Conservation (phyloP, 2,888 invertebrate species). For the Uropetala carovei region DNA sequence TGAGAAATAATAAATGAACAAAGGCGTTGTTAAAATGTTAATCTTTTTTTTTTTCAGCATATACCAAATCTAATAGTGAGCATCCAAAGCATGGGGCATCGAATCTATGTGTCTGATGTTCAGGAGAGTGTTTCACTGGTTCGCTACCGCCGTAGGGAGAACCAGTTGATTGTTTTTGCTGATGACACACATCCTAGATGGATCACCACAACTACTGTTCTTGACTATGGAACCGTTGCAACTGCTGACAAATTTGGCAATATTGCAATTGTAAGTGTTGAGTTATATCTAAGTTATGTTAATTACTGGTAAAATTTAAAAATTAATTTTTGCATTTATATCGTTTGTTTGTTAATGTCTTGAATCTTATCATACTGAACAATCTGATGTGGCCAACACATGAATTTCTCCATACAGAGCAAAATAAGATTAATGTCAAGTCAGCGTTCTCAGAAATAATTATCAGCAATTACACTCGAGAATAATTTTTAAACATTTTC, state of each 20-base stretch:
- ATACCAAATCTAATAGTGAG: slow-evolving; percentile 96
- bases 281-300: not conserved
- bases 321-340: no score
- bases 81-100: slow-evolving; percentile 94
- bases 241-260: slow-evolving; percentile 99
- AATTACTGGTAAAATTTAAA: not conserved
- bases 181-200: slow-evolving; percentile 98
- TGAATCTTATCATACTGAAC: no score
- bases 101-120: slow-evolving; percentile 96
- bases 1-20: no score
- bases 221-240: slow-evolving; percentile 98
- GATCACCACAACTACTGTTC: slow-evolving; percentile 93
- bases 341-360: no score
- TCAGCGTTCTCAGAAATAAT: no score
- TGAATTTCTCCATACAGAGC: no score
- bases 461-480: no score
- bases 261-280: slow-evolving; percentile 85
- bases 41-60: slow-evolving; percentile 79
- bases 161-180: slow-evolving; percentile 98
- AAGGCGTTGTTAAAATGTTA: not conserved
- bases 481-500: no score
- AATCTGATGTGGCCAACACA: no score
- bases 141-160: slow-evolving; percentile 95
- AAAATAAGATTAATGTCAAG: no score
- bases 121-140: slow-evolving; percentile 98